These are phyloP conservation scores for Boulengeromyrus knoepffleri DNA, from an alignment of 2,113 vertebrate genomes.

Conservation along the genomic window DNA sequence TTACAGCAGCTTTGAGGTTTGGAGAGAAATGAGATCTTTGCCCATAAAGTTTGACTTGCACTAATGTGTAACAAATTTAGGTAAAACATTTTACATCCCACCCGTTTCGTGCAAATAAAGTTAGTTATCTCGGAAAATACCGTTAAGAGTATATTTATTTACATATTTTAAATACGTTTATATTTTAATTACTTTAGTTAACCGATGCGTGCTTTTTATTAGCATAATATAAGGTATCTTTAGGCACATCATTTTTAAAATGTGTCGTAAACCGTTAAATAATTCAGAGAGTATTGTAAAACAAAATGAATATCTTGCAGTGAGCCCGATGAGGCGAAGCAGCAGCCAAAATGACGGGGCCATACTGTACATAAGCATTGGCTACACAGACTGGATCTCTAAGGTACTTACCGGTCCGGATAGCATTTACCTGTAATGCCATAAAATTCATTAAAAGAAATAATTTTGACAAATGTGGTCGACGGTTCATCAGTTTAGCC, in stretches of 20 bases:
- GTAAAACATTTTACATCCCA: not conserved
- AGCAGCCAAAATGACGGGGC: not conserved
- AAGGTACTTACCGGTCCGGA: conserved; percentile 53
- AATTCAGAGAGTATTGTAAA: not conserved
- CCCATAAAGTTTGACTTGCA: conserved; percentile 13
- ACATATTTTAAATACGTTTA: not conserved
- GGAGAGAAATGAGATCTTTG: conserved; percentile 20
- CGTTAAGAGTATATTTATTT: not conserved
- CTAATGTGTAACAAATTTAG: not conserved
- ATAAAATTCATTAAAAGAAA: conserved; percentile 42
- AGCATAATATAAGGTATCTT: not conserved
- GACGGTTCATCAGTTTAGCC: conserved; percentile 24
- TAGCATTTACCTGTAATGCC: conserved; percentile 36
- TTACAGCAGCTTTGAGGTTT: not conserved
- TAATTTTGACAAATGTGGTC: conserved; percentile 28
- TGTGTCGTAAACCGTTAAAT: not conserved
- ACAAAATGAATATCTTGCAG: not conserved
- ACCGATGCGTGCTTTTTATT: not conserved
- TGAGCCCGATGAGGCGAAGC: not conserved
- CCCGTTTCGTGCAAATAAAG: not conserved
- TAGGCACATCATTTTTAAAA: not conserved
- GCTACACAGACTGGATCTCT: conserved; percentile 8
- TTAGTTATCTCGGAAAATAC: not conserved
- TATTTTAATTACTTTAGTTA: not conserved
- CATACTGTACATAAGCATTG: conserved; percentile 2